phyloP scores from a whole-genome alignment of 1,140 invertebrate genomes.

The Brachionus paranguensis region DNA sequence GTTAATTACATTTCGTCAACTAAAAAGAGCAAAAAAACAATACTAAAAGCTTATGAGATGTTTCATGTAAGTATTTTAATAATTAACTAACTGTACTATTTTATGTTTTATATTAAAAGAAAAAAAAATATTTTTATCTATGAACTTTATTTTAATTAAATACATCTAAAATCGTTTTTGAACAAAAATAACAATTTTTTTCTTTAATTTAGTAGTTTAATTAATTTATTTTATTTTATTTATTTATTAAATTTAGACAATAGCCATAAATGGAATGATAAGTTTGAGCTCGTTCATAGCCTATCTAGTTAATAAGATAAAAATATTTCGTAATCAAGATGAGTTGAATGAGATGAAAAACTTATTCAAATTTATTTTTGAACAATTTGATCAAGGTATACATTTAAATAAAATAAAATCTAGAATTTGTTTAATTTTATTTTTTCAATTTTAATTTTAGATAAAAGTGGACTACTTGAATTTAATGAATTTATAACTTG shows the following conservation, averaged over 20 bases:
- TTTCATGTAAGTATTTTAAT: slow-evolving; percentile 23
- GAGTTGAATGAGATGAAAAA: slow-evolving; percentile 2
- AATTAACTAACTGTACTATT: too few relatives aligned
- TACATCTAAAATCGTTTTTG: too few relatives aligned
- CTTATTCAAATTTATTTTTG: neutral
- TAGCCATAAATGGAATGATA: neutral
- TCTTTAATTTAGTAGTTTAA: too few relatives aligned
- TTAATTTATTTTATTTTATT: too few relatives aligned
- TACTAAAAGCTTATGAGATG: neutral
- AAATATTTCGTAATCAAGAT: neutral
- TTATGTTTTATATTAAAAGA: too few relatives aligned
- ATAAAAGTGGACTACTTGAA: neutral
- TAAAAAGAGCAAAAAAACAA: neutral
- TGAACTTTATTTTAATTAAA: too few relatives aligned
- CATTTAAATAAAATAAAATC: too few relatives aligned
- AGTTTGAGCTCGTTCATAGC: neutral
- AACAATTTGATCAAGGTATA: neutral
- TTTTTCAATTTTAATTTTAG: slow-evolving; percentile 21
- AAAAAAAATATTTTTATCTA: too few relatives aligned
- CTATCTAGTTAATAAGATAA: neutral
- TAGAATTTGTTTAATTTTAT: too few relatives aligned
- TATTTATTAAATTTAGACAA: too few relatives aligned
- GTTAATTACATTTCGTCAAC: neutral
- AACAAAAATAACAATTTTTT: too few relatives aligned
- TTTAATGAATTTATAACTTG: neutral